Base-by-base conservation (phyloP, 2,888 invertebrate genomes). In the Acronicta psi region DNA sequence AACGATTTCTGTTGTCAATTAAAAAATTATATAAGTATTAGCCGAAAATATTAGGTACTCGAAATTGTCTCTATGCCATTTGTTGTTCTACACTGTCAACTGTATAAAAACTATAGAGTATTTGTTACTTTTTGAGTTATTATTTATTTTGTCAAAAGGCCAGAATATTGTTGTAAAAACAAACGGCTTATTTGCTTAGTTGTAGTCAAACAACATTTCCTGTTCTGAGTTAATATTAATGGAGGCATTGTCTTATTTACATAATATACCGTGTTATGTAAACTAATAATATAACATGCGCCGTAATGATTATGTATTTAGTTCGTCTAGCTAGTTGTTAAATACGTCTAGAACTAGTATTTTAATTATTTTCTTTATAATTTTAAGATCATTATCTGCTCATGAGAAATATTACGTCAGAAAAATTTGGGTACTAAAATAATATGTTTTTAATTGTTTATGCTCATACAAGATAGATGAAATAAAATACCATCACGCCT, bases 171-270 rank as follows among this genome's bases (percentile, higher is more conserved):
- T 47, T 46, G 49, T 49, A 69, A 71, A 60, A 64, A 74, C 58
- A 53, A 43, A 59, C 34, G 43, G 45, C 42, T 60, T 68, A 50
- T 71, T 61, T 57, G 38, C 37, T 59, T 52, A 40, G 17, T 58
- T 59, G 61, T 65, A 43, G 45, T 66, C 44, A 68, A 73, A 64
- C 58, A 73, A 45, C 45, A 56, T 73, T 73, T 71, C 71, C 73
- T 69, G 73, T 43, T 61, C 41, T 40, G 10, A 41, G 38, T 43
- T 52, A 56, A 54, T 66, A 67, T 72, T 74, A 64, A 74, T 59
- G 36, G 23, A 13, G 7, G 40, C 47, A 65, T 59, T 64, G 58
- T 61, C 14, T 56, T 72, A 53, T 73, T 71, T 59, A 43, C 51
- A 50, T 34, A 29, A 34, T 53, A 50, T 40, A 10, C n/a, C 25